A percentile compares a stretch with the other conserved stretches of the same genome.
Evolutionary conservation across 2,888 invertebrate species (phyloP).

Genomic region (Trilocha varians): DNA sequence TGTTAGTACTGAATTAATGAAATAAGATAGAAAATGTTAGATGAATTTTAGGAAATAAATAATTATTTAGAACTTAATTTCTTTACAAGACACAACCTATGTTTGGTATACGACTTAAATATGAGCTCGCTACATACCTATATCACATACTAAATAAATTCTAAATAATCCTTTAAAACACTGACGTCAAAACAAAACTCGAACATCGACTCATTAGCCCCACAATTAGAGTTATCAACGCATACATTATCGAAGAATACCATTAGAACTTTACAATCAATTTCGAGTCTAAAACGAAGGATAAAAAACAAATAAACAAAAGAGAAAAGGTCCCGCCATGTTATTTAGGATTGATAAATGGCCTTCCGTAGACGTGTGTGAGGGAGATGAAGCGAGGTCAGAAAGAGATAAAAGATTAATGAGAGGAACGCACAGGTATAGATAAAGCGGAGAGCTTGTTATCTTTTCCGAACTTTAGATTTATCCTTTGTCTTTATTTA

Average conservation of each 20-base stretch:
- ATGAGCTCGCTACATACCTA: too few relatives aligned
- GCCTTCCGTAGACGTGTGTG: constrained; percentile 58
- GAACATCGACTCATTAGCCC: constrained; percentile 44
- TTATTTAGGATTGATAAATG: constrained; percentile 74
- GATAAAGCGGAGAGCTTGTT: constrained; percentile 64
- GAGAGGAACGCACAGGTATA: constrained; percentile 49
- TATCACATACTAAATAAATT: too few relatives aligned
- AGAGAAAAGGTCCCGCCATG: constrained; percentile 66
- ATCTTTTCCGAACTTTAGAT: constrained; percentile 23
- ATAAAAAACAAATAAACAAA: constrained; percentile 69
- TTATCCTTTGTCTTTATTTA: constrained; percentile 18
- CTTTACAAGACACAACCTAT: too few relatives aligned
- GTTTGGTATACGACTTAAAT: too few relatives aligned
- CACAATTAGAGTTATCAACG: constrained; percentile 59
- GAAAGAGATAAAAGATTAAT: constrained; percentile 54
- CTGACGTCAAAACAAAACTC: constrained; percentile 22
- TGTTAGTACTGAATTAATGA: too few relatives aligned
- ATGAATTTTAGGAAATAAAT: neutral
- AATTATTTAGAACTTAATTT: too few relatives aligned
- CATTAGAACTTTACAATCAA: constrained; percentile 70
- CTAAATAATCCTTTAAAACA: too few relatives aligned
- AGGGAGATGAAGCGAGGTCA: constrained; percentile 48
- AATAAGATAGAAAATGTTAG: neutral
- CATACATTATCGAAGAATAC: constrained; percentile 55
- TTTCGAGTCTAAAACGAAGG: constrained; percentile 58